phyloP scores from a whole-genome alignment of 2,888 invertebrate genomes.

The Anagyrus pseudococci region DNA sequence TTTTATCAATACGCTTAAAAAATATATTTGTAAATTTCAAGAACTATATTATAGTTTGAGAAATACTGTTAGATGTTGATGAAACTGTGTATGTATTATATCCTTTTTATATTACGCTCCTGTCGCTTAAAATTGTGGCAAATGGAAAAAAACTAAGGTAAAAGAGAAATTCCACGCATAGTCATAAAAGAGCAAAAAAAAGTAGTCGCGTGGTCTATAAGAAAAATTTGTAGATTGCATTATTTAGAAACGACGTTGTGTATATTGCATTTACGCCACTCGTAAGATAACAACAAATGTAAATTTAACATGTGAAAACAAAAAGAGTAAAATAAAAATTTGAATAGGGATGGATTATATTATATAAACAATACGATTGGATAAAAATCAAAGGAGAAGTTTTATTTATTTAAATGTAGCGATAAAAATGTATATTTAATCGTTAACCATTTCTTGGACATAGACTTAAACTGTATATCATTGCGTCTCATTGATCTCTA shows the following conservation, averaged over 20 bases:
- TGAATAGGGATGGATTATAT: too few relatives aligned
- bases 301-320: conserved; percentile 21
- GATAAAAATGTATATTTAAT: conserved; percentile 32
- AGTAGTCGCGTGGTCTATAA: conserved; percentile 35
- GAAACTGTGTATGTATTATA: conserved; percentile 31
- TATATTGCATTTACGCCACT: conserved; percentile 38
- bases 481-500: conserved; percentile 25
- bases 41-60: conserved; percentile 19
- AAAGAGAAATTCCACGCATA: conserved; percentile 20
- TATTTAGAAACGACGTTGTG: conserved; percentile 33
- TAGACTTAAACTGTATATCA: not conserved
- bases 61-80: conserved; percentile 31
- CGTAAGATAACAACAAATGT: conserved; percentile 42
- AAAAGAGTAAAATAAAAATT: conserved; percentile 24
- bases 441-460: conserved; percentile 9
- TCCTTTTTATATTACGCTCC: conserved; percentile 36
- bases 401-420: conserved; percentile 25
- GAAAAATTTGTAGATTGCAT: conserved; percentile 35
- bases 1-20: conserved; percentile 32
- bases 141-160: conserved; percentile 10
- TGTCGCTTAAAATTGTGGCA: conserved; percentile 27
- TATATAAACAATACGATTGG: conserved; percentile 12
- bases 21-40: conserved; percentile 33
- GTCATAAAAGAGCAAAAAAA: conserved; percentile 26
- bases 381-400: conserved; percentile 23